Base-by-base conservation (phyloP, 2,888 invertebrate genomes). In the Tyria jacobaeae region DNA sequence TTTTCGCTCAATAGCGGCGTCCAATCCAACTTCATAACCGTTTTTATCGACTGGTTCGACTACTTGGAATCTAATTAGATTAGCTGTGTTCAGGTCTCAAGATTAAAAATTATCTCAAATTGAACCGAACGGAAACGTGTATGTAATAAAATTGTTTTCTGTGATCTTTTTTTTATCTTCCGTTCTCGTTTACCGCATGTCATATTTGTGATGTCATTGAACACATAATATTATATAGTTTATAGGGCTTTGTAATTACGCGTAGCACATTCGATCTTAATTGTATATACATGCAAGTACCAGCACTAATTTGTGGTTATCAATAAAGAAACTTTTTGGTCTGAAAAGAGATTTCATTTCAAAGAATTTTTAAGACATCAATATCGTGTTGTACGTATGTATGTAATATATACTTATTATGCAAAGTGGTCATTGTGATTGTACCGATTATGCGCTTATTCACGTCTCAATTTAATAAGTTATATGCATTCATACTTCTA, bases 101-200 rank as follows among this genome's bases (percentile, higher is more conserved):
- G 82, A 86, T 87, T 83, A 84, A 87, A 88, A 84, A 86, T 84
- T 85, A 88, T 87, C 83, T 85, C 63, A 74, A 79, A 82, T 85
- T 81, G 68, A 78, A 78, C 78, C 78, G 80, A 87, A 81, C 89
- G 89, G 89, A 90, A 89, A 89, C 86, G 88, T 85, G 85, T 80
- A 71, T 80, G 85, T 83, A 86, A 88, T 89, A 88, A 89, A 89
- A 87, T 82, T 78, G 81, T 86, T 85, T 86, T 85, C 83, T 86
- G 82, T 81, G 83, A 80, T 74, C 85, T 85, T 83, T 60, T 88
- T 87, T 86, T 79, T 78, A 73, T 82, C 81, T 85, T 89, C 88
- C 89, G 88, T 85, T 88, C 88, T 83, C 81, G 78, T 86, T 89
- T 80, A 76, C 71, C 65, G 73, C 76, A 75, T 74, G 76, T 83